Percentiles rank a stretch among this genome's conserved stretches.
These are phyloP conservation scores for Cephus nigrinus DNA, from an alignment of 2,888 invertebrate genomes.

Conservation along the genomic window DNA sequence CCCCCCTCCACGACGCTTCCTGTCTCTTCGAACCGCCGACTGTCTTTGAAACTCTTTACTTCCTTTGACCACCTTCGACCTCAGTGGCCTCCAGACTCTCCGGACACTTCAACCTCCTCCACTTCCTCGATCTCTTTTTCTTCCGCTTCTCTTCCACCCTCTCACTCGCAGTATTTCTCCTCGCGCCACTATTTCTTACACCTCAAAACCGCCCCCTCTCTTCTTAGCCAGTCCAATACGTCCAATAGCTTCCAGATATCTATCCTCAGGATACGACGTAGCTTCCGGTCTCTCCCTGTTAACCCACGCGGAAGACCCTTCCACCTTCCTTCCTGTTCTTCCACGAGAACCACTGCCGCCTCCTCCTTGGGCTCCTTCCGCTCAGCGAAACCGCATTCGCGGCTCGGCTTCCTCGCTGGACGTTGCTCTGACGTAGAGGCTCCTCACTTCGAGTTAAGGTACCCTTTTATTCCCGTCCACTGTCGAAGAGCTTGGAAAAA, in stretches of 20 bases:
- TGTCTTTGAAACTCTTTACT: neutral
- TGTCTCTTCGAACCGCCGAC: conserved; percentile 49
- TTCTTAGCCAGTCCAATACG: neutral
- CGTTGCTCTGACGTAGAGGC: neutral
- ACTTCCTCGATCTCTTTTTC: conserved; percentile 1
- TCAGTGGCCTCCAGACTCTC: neutral
- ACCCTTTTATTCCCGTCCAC: neutral
- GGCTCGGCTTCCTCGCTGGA: neutral
- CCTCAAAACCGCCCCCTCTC: neutral
- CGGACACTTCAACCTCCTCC: neutral
- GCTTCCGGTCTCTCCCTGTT: neutral
- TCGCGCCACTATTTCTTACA: neutral
- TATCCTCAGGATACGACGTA: neutral
- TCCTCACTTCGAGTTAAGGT: neutral
- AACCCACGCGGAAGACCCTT: neutral
- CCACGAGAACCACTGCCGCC: neutral
- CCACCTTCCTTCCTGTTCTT: neutral
- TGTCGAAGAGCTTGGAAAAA: neutral
- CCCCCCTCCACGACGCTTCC: conserved; percentile 65
- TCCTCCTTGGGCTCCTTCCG: neutral
- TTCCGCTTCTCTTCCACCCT: neutral
- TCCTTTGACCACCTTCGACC: neutral
- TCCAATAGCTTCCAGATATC: neutral
- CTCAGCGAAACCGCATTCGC: neutral
- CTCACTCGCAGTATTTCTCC: neutral